Base-by-base conservation (phyloP, 2,888 invertebrate genomes). In the Agrochola macilenta region DNA sequence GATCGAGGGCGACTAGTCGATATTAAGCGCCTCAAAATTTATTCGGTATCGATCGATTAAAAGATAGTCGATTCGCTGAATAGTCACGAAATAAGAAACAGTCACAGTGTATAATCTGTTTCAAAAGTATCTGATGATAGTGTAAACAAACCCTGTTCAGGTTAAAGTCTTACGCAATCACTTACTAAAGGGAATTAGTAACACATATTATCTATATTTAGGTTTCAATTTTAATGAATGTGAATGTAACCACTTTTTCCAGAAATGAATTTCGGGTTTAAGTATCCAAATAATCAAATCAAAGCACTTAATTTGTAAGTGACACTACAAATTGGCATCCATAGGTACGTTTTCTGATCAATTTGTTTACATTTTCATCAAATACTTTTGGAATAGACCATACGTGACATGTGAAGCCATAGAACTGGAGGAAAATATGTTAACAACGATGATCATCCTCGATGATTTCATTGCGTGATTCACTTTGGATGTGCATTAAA, bases 281-380 rank as follows among this genome's bases (percentile, higher is more conserved):
- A 26, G 26, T 58, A 58, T 26, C n/a, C 57, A 57, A n/a, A 57
- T n/a, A 57, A 12, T 12, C n/a, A 12, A n/a, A n/a, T n/a, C 12
- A n/a, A n/a, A 57, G 23, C 54, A n/a, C n/a, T 57, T 57, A n/a
- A 57, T 57, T 57, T 57, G n/a, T 57, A 57, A 57, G n/a, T n/a
- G 12, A n/a, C 57, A 26, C 12, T 57, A 12, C 5, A 5, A 57
- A 57, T 57, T 57, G n/a, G 57, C n/a, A n/a, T 57, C n/a, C n/a
- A 57, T 5, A 57, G 4, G 12, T n/a, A n/a, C 12, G 12, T 57
- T 46, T 46, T 14, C 14, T 5, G 46, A 46, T 46, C 46, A 5
- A 14, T 14, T 66, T 46, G 11, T 66, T 66, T 66, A 66, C 26
- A 66, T 46, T 66, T 66, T 20, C 12, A 1, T 66, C 7, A 49